A percentile compares a stretch with the other conserved stretches of the same genome.
Evolutionary conservation across 2,888 invertebrate species (phyloP).

Genomic region (Lacanobia wlatinum): DNA sequence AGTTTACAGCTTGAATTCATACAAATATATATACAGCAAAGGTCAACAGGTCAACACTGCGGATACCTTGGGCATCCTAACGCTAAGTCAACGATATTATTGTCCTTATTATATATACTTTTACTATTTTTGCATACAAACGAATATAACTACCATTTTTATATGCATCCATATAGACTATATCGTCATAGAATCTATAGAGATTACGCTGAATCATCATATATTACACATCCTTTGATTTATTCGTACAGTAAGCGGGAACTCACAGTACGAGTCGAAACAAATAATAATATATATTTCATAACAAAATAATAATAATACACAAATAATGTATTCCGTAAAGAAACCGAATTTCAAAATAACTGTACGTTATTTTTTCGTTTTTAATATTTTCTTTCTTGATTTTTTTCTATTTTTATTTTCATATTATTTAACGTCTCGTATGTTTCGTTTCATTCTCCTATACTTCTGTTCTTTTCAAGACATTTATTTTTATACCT

Average conservation of each 20-base stretch:
- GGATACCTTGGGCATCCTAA: conserved; percentile 90
- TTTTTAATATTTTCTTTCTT: conserved; percentile 72
- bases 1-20: conserved; percentile 84
- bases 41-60: conserved; percentile 87
- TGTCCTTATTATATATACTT: conserved; percentile 87
- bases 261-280: conserved; percentile 71
- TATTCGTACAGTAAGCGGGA: conserved; percentile 83
- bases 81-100: conserved; percentile 87
- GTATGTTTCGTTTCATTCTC: conserved; percentile 80
- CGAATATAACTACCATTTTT: conserved; percentile 85
- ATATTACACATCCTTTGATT: conserved; percentile 81
- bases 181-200: conserved; percentile 79
- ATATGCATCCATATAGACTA: conserved; percentile 84
- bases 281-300: conserved; percentile 66
- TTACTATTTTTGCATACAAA: conserved; percentile 89
- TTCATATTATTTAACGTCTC: conserved; percentile 72
- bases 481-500: conserved; percentile 84
- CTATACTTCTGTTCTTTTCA: conserved; percentile 86
- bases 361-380: conserved; percentile 71
- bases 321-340: conserved; percentile 78
- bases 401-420: conserved; percentile 76
- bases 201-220: conserved; percentile 80
- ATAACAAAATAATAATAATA: conserved; percentile 65
- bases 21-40: conserved; percentile 77
- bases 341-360: conserved; percentile 76